Evolutionary conservation across 2,888 invertebrate species (phyloP), one percentile per base, ranked within the genome.

Genomic region (Melieria crassipennis): DNA sequence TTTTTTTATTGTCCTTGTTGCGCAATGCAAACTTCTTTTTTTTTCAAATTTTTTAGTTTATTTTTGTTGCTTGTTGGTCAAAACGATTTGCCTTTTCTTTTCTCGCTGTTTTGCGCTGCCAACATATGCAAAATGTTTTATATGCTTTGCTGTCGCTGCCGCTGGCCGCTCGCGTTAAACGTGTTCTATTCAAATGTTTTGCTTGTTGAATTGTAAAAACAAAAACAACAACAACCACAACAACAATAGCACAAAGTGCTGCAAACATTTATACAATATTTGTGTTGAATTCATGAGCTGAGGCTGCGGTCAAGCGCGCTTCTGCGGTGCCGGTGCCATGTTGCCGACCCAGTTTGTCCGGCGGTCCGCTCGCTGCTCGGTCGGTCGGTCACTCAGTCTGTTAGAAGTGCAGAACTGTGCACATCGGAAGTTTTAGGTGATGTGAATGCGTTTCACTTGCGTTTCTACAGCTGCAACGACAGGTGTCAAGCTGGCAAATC

Each of bases 241-340:
- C 57, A 13, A 57, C 57, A 16, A 57, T 16, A 57, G 9, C 16
- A 57, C 7, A 16, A 13, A 13, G 57, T 7, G 10, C 13, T 43
- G 10, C 46, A 61, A 61, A 58, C 42, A 13, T 71, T 71, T 61
- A 69, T 61, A 75, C 30, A 30, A 30, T 30, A 69, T 71, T 64
- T 64, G 73, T 73, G 69, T 75, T 63, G 69, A 75, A 75, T 69
- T 75, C 71, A 73, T 75, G 73, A 66, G 69, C 58, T 52, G 52
- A 7, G 11, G 11, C 13, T 52, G 52, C 13, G 7, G 52, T 13
- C 52, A 52, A 52, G 52, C 52, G 52, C 52, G 13, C 13, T 52
- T 52, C 13, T 13, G 11, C 52, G 13, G n/a, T 13, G 10, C 13
- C 13, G 11, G 4, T n/a, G n/a, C 5, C 52, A n/a, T 52, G 5